These are phyloP conservation scores for Nasonia vitripennis DNA, from an alignment of 1,140 invertebrate species.

Conservation along the genomic window DNA sequence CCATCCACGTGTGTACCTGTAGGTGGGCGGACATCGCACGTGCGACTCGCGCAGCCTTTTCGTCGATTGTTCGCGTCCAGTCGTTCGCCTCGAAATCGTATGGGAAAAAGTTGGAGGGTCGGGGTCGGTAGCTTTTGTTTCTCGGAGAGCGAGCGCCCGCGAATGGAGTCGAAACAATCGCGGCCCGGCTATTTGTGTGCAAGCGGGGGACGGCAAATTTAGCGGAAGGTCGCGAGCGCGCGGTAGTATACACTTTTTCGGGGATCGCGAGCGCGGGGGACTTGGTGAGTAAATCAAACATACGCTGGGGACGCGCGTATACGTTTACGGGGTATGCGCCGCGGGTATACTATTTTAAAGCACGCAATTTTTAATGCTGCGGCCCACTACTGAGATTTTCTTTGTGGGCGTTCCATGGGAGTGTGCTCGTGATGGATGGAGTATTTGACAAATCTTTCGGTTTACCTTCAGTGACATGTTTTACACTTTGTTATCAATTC, in stretches of 20 bases:
- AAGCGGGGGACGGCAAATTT: slow-evolving; percentile 22
- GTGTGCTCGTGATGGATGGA: too few relatives aligned
- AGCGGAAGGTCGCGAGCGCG: slow-evolving; percentile 25
- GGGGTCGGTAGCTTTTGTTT: not conserved
- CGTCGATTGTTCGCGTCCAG: slow-evolving; percentile 7
- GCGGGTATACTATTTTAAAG: not conserved
- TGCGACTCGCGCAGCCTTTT: not conserved
- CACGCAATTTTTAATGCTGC: not conserved
- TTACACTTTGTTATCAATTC: too few relatives aligned
- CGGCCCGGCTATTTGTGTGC: slow-evolving; percentile 19
- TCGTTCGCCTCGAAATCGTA: slow-evolving; percentile 12
- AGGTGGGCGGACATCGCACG: not conserved
- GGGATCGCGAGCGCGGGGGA: not conserved
- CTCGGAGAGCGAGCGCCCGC: not conserved
- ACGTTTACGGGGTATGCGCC: not conserved
- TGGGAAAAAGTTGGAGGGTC: slow-evolving; percentile 4
- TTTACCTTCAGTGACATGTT: too few relatives aligned
- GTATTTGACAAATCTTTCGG: too few relatives aligned
- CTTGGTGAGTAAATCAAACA: slow-evolving; percentile 10
- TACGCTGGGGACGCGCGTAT: not conserved
- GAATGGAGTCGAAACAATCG: slow-evolving; percentile 1
- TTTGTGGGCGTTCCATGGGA: not conserved
- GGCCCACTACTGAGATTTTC: not conserved
- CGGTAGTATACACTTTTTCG: not conserved
- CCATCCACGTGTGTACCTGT: not conserved